Evolutionary conservation across 2,888 invertebrate genomes (phyloP).

Genomic region (Physocephala rufipes): DNA sequence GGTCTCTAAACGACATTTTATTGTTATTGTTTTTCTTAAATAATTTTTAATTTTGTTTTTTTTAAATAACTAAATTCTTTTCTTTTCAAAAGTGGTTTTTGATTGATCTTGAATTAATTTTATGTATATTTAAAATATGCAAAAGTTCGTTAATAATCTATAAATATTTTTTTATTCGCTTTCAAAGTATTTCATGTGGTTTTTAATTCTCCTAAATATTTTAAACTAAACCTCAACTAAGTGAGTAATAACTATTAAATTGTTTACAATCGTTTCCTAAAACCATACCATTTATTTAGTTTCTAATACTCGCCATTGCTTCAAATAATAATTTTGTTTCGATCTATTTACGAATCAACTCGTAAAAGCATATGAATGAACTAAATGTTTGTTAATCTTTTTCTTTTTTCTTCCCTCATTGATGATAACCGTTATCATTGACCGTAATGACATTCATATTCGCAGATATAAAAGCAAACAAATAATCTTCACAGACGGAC

Average conservation of each 20-base stretch:
- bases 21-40: not conserved
- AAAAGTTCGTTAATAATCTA: no score
- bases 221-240: no score
- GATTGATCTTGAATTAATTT: not conserved
- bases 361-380: not conserved
- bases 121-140: not conserved
- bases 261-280: no score
- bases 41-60: not conserved
- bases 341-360: not conserved
- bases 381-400: no score
- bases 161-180: no score
- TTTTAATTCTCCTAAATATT: not conserved
- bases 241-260: no score
- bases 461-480: not conserved
- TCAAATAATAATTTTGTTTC: not conserved
- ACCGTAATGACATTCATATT: not conserved
- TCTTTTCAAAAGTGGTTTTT: not conserved
- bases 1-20: not conserved
- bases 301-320: not conserved
- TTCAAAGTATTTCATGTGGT: not conserved
- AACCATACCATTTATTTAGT: no score
- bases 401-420: not conserved
- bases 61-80: not conserved
- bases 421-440: not conserved
- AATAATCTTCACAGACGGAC: not conserved